These are phyloP conservation scores for Caerostris darwini DNA, from an alignment of 1,140 invertebrate genomes.

Conservation along the genomic window DNA sequence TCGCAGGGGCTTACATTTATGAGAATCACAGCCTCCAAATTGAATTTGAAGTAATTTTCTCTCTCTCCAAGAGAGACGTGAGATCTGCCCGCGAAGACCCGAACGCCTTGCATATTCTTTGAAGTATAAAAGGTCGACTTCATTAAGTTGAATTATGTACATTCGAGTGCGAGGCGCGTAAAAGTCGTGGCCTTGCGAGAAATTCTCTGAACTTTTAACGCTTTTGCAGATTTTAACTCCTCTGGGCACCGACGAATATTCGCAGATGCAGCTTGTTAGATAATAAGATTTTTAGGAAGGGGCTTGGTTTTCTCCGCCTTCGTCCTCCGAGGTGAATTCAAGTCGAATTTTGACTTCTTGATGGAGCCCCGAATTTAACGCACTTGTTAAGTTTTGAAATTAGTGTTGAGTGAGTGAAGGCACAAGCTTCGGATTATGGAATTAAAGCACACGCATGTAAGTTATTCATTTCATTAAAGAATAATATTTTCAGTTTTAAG, in stretches of 20 bases:
- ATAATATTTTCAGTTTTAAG: neutral
- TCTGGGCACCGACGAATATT: neutral
- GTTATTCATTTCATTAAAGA: neutral
- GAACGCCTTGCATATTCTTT: neutral
- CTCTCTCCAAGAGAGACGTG: constrained; percentile 21
- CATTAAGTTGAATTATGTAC: constrained; percentile 56
- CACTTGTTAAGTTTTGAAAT: neutral
- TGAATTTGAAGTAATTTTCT: constrained; percentile 36
- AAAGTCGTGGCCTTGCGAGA: neutral
- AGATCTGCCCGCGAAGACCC: neutral
- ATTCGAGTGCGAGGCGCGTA: constrained; percentile 30
- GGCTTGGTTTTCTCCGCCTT: neutral
- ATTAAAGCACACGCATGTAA: neutral
- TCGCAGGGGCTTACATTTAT: neutral
- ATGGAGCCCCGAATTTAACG: neutral
- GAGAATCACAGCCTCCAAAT: constrained; percentile 32
- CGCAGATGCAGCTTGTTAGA: constrained; percentile 32
- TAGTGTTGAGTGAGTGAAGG: neutral
- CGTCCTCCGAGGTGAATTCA: neutral
- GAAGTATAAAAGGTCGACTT: constrained; percentile 57
- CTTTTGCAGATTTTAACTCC: constrained; percentile 52
- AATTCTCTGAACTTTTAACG: constrained; percentile 44
- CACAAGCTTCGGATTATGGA: neutral
- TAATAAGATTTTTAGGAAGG: constrained; percentile 54
- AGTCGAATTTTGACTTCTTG: neutral